Evolutionary conservation across 2,113 vertebrate genomes (phyloP).

Genomic region (Dipodomys merriami): DNA sequence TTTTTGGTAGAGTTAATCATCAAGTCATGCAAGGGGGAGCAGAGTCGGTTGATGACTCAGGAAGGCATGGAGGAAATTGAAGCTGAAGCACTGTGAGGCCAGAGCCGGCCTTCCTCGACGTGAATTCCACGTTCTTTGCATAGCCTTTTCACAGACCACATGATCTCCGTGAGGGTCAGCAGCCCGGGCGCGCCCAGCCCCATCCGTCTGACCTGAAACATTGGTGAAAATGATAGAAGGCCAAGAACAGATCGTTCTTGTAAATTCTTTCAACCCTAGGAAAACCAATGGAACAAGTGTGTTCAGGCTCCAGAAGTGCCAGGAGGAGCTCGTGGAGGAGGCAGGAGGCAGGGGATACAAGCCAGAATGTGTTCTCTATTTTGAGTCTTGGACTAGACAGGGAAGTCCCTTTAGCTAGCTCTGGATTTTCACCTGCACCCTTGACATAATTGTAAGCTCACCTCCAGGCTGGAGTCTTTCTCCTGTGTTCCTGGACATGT

Average conservation of each 20-base stretch:
- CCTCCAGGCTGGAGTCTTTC: not conserved
- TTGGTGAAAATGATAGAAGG: not conserved
- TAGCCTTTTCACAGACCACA: slow-evolving; percentile 36
- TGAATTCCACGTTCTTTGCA: slow-evolving; percentile 62
- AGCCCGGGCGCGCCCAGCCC: no score
- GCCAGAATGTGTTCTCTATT: not conserved
- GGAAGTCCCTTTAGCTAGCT: not conserved
- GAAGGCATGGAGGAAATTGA: slow-evolving; percentile 78
- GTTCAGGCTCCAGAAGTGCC: not conserved
- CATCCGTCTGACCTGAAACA: not conserved
- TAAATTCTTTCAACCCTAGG: not conserved
- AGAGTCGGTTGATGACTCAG: slow-evolving; percentile 80
- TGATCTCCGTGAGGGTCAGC: not conserved
- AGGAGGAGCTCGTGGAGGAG: not conserved
- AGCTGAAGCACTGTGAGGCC: slow-evolving; percentile 20
- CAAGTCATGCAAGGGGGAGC: slow-evolving; percentile 69
- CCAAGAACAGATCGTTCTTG: not conserved
- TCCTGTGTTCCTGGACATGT: fast-evolving
- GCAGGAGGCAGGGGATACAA: no score
- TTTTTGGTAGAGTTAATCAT: slow-evolving; percentile 62
- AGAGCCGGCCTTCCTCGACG: slow-evolving; percentile 1
- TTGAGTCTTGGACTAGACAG: not conserved
- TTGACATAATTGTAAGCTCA: not conserved
- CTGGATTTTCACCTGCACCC: no score
- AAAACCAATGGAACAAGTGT: not conserved